Percentiles rank a stretch among this genome's conserved stretches.
These are phyloP conservation scores for Corella eumyota DNA, from an alignment of 23 tunicate genomes.

Conservation along the genomic window DNA sequence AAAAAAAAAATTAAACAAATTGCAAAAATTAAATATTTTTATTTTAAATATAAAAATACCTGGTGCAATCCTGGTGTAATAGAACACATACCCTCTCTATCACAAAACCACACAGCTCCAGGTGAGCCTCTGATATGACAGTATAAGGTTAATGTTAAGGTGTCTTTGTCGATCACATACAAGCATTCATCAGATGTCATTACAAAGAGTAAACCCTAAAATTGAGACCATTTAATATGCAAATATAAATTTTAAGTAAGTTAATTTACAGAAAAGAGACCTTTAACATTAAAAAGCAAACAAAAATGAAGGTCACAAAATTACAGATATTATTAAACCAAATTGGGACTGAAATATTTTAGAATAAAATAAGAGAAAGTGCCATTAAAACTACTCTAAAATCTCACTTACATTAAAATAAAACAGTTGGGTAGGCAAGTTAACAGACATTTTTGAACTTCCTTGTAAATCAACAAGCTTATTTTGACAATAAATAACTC, in stretches of 20 bases:
- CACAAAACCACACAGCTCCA: conserved; percentile 41
- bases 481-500: conserved; percentile 16
- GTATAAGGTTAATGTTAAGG: conserved; percentile 8
- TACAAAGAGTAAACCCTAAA: conserved; percentile 16
- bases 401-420: conserved; percentile 11
- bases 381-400: background rate
- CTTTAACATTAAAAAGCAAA: too few species aligned
- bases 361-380: background rate
- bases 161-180: conserved; percentile 7
- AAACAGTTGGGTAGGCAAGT: conserved; percentile 22
- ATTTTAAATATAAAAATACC: conserved; percentile 1
- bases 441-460: background rate
- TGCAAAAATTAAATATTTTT: too few species aligned
- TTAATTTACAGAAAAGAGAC: too few species aligned
- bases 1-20: too few species aligned
- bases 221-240: too few species aligned
- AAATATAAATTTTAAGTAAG: too few species aligned
- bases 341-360: background rate
- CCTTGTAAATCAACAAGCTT: conserved; percentile 8
- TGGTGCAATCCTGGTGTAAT: conserved; percentile 3
- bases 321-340: too few species aligned
- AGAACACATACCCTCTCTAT: conserved; percentile 10
- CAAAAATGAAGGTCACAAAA: too few species aligned
- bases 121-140: background rate
- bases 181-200: conserved; percentile 7